Evolutionary conservation across 2,888 invertebrate species (phyloP), one percentile per base, ranked within the genome.

Genomic region (Fabriciana adippe): DNA sequence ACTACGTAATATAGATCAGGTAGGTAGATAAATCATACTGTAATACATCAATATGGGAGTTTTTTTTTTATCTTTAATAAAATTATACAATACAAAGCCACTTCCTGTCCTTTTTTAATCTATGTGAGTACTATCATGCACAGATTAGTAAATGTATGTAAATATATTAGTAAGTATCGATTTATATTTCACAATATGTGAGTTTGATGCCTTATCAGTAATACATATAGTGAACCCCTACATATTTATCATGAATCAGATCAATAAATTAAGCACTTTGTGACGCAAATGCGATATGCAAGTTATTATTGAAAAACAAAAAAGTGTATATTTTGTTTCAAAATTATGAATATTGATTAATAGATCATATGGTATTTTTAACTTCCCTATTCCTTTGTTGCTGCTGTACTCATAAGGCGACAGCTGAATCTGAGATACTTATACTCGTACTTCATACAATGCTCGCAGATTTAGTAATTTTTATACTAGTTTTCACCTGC

Each of bases 61-160:
- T n/a, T 55, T 55, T 55, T 55, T 54, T 55, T 8, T 31, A n/a
- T 55, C 14, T 54, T 26, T 55, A 14, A 26, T 0, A 26, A 26
- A 26, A 4, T 4, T 26, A 4, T 26, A 26, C 4, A 26, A 18
- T 18, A 47, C 3, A 1, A 47, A 47, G 59, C 48, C 59, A 48
- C 59, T 59, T 59, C 48, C 48, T 59, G 59, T 31, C 47, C 3
- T 35, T 16, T 6, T 26, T 13, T 50, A 56, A 53, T 59, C 26
- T 35, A 15, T 26, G 54, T 15, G 64, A 6, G 64, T 51, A 51
- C 62, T 77, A 77, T 75, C 78, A 79, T 75, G 78, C 79, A 69
- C 78, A 83, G 86, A 81, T 81, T 81, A 81, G 76, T 75, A 74
- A 77, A 73, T 77, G 74, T 78, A 78, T 80, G 81, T 79, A 83